Evolutionary conservation across 1,140 invertebrate genomes (phyloP).

Genomic region (Ridgeia piscesae): DNA sequence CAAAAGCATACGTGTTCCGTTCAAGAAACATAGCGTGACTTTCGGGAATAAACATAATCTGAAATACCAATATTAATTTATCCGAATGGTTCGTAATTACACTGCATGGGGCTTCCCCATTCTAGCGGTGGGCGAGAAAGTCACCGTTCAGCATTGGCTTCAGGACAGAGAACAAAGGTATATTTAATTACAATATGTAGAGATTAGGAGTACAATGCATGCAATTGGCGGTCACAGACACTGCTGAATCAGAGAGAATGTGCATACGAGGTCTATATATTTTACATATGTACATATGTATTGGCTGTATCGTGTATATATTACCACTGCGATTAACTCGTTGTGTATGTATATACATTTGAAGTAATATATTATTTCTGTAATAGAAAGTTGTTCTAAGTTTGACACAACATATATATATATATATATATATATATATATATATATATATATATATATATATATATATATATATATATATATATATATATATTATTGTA

Average conservation of each 20-base stretch:
- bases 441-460: not conserved
- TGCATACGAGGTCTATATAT: not conserved
- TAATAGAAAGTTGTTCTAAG: not conserved
- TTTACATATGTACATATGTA: slow-evolving; percentile 3
- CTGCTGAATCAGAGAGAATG: not conserved
- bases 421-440: too few relatives aligned
- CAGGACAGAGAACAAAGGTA: not conserved
- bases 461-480: not conserved
- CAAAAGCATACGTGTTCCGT: not conserved
- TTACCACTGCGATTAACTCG: not conserved
- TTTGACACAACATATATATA: not conserved
- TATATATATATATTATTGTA: not conserved
- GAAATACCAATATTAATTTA: not conserved
- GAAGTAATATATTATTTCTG: not conserved
- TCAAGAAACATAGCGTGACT: not conserved
- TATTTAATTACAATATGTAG: not conserved
- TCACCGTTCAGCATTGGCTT: not conserved
- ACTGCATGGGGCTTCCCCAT: not conserved
- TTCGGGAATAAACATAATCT: not conserved
- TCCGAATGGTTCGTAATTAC: not conserved
- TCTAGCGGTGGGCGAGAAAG: not conserved
- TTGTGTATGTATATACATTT: not conserved
- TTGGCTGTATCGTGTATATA: not conserved
- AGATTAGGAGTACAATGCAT: not conserved
- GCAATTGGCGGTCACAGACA: not conserved